A percentile compares a stretch with the other conserved stretches of the same genome.
Conservation (phyloP, 2,888 invertebrate species). For the Arctia plantaginis region DNA sequence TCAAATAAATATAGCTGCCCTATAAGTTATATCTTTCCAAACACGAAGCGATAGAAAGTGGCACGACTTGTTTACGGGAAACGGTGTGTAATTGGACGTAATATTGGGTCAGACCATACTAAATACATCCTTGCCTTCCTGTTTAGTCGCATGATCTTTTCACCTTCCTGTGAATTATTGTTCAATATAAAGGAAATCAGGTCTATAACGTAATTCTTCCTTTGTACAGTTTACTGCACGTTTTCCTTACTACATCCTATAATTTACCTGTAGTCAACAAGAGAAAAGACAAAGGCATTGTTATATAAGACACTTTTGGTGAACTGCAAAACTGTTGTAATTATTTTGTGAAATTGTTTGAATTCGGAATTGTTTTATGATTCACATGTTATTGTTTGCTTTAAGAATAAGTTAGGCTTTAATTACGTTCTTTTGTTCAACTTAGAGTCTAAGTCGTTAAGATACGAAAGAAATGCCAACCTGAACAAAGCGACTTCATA, state of each 20-base stretch:
- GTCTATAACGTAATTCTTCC: conserved; percentile 38
- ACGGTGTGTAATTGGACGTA: conserved; percentile 66
- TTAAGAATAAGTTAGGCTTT: conserved; percentile 13
- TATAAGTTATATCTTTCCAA: conserved; percentile 49
- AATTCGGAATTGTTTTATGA: conserved; percentile 19
- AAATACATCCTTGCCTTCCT: conserved; percentile 47
- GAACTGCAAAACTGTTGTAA: conserved; percentile 23
- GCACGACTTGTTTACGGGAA: conserved; percentile 62
- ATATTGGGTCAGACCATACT: conserved; percentile 49
- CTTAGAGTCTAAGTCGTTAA: conserved; percentile 3
- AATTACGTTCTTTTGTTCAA: conserved; percentile 19
- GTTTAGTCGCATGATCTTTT: conserved; percentile 42
- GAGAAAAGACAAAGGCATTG: conserved; percentile 7
- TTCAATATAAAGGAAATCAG: conserved; percentile 40
- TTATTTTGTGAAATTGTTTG: conserved; percentile 24
- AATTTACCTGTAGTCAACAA: conserved; percentile 22
- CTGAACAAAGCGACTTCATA: conserved; percentile 15
- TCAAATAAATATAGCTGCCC: conserved; percentile 11
- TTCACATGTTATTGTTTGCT: conserved; percentile 23
- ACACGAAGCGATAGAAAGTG: conserved; percentile 64
- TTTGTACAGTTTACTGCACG: conserved; percentile 18
- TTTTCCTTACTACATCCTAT: conserved; percentile 14
- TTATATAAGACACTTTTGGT: conserved; percentile 25
- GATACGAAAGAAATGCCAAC: conserved; percentile 11
- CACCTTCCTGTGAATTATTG: conserved; percentile 45